Conservation (phyloP, 2,113 vertebrate species). For the Sander vitreus region DNA sequence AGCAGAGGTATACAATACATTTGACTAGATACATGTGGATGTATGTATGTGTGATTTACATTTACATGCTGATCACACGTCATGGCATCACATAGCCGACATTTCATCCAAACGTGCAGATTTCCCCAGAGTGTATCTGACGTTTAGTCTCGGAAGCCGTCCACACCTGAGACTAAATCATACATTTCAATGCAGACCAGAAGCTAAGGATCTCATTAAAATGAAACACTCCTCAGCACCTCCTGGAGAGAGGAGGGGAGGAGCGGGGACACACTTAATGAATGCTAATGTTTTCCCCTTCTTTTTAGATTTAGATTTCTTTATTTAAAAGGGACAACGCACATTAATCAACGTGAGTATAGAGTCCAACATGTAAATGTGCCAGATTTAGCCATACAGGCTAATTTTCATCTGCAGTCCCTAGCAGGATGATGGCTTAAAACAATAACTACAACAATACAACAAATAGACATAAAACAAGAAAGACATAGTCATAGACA, state of each 20-base stretch:
- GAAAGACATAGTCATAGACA: too few relatives aligned
- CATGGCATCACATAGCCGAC: background rate
- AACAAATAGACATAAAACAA: too few relatives aligned
- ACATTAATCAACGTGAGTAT: too few relatives aligned
- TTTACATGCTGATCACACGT: background rate
- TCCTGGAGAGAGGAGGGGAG: conserved; percentile 11
- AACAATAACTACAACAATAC: too few relatives aligned
- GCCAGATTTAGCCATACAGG: too few relatives aligned
- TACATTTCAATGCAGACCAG: conserved; percentile 45
- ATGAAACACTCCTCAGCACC: conserved; percentile 42
- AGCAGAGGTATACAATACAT: background rate
- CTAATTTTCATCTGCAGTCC: too few relatives aligned
- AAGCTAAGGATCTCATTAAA: conserved; percentile 68
- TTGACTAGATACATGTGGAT: background rate
- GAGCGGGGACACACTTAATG: conserved; percentile 1
- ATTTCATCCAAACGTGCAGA: conserved; percentile 11
- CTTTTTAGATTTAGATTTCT: too few relatives aligned
- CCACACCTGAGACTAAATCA: conserved; percentile 23
- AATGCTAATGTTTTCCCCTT: conserved; percentile 45
- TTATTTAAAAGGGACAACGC: too few relatives aligned
- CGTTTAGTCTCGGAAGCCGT: conserved; percentile 33
- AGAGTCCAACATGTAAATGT: too few relatives aligned
- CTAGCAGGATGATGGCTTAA: too few relatives aligned
- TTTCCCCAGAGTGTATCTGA: conserved; percentile 21
- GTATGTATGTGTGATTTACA: background rate